These are phyloP conservation scores for Taphrorychus bicolor DNA, from an alignment of 2,888 invertebrate genomes.

Conservation along the genomic window DNA sequence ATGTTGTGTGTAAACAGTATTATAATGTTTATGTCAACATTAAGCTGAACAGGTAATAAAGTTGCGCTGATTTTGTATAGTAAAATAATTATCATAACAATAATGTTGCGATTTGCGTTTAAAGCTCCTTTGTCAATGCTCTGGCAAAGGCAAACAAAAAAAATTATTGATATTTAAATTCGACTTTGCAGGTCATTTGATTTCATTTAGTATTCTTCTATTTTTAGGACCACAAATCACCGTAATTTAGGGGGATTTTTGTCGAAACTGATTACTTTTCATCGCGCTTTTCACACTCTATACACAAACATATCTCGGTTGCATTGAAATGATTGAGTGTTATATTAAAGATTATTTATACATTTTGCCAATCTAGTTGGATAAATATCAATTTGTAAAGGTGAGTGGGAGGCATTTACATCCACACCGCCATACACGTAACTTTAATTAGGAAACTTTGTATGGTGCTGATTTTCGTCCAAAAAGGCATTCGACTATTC, in stretches of 20 bases:
- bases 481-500: not conserved
- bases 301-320: not conserved
- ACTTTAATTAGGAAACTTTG: not conserved
- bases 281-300: constrained; percentile 9
- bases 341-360: not conserved
- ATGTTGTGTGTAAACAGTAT: not conserved
- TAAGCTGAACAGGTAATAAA: not conserved
- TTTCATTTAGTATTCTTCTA: not conserved
- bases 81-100: not conserved
- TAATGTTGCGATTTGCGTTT: not conserved
- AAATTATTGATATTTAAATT: too few species aligned
- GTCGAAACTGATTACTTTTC: constrained; percentile 26
- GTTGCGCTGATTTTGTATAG: not conserved
- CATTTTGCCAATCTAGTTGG: constrained; percentile 2
- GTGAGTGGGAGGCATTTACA: not conserved
- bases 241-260: constrained; percentile 9
- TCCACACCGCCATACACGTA: not conserved
- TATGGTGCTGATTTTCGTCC: not conserved
- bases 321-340: not conserved
- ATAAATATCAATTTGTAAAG: not conserved
- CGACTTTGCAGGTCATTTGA: not conserved
- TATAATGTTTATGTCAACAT: not conserved
- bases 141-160: too few species aligned
- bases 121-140: not conserved
- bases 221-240: not conserved